phyloP scores from a whole-genome alignment of 2,797 vertebrate species.

The Eulemur albifrons region DNA sequence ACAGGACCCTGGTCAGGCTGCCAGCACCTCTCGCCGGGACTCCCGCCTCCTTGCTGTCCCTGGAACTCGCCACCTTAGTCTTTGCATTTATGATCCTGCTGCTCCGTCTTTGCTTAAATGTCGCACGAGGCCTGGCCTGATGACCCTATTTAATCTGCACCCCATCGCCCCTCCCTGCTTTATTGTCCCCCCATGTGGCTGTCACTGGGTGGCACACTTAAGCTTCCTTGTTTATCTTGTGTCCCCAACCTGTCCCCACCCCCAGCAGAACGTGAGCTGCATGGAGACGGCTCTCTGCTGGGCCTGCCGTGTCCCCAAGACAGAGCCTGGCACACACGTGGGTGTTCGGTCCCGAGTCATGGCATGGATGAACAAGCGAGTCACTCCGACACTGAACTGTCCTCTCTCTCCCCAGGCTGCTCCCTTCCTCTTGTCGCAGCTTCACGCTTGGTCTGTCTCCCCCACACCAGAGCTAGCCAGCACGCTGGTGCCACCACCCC shows the following conservation, averaged over 20 bases:
- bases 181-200: fast-evolving
- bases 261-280: fast-evolving
- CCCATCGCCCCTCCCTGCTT: neutral
- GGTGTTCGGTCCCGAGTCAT: neutral
- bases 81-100: neutral
- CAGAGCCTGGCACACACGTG: neutral
- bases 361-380: neutral
- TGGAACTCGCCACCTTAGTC: neutral
- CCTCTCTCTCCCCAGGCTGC: neutral
- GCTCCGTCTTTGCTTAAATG: neutral
- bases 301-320: neutral
- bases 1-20: neutral
- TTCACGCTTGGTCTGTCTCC: neutral
- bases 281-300: neutral
- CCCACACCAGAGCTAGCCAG: neutral
- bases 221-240: neutral
- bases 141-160: neutral
- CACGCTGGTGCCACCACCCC: neutral
- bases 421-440: neutral
- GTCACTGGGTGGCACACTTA: neutral
- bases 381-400: fast-evolving
- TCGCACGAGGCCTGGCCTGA: fast-evolving
- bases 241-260: neutral
- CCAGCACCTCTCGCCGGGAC: neutral
- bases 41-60: neutral